phyloP scores from a whole-genome alignment of 2,797 vertebrate genomes.

The Luscinia luscinia region DNA sequence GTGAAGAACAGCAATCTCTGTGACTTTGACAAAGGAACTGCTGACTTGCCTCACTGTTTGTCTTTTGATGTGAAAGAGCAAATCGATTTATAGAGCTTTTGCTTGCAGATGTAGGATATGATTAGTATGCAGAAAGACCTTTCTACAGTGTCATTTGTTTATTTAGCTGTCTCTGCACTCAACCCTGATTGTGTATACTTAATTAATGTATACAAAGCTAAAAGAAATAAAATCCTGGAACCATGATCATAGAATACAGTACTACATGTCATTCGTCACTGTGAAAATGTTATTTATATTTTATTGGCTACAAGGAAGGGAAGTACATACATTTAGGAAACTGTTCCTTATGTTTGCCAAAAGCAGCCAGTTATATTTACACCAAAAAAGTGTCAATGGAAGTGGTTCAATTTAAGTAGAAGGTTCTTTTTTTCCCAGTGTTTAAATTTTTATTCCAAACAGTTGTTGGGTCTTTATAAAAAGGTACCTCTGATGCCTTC shows the following conservation, averaged over 20 bases:
- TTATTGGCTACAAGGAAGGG: slow-evolving; percentile 54
- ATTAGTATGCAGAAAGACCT: slow-evolving; percentile 95
- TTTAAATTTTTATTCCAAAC: slow-evolving; percentile 77
- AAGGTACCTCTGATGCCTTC: slow-evolving; percentile 72
- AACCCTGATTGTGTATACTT: slow-evolving; percentile 81
- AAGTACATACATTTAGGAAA: slow-evolving; percentile 51
- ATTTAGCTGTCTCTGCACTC: slow-evolving; percentile 85
- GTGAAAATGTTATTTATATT: slow-evolving; percentile 64
- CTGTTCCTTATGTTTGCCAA: slow-evolving; percentile 29
- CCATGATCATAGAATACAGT: slow-evolving; percentile 70
- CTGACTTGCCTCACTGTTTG: slow-evolving; percentile 99
- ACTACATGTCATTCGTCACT: slow-evolving; percentile 63
- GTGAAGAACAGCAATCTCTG: slow-evolving; percentile 95
- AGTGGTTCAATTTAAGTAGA: slow-evolving; percentile 38
- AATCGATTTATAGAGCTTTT: slow-evolving; percentile 96
- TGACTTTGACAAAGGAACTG: slow-evolving; percentile 99
- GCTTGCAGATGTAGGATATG: slow-evolving; percentile 89
- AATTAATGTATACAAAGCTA: slow-evolving; percentile 84
- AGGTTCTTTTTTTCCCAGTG: slow-evolving; percentile 21
- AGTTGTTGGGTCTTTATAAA: slow-evolving; percentile 71
- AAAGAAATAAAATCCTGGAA: slow-evolving; percentile 76
- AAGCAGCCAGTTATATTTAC: slow-evolving; percentile 39
- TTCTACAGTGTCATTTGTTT: slow-evolving; percentile 85
- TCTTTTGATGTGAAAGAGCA: slow-evolving; percentile 99
- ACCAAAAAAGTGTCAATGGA: slow-evolving; percentile 60